These are phyloP conservation scores for Apoda limacodes DNA, from an alignment of 2,888 invertebrate species.

Conservation along the genomic window DNA sequence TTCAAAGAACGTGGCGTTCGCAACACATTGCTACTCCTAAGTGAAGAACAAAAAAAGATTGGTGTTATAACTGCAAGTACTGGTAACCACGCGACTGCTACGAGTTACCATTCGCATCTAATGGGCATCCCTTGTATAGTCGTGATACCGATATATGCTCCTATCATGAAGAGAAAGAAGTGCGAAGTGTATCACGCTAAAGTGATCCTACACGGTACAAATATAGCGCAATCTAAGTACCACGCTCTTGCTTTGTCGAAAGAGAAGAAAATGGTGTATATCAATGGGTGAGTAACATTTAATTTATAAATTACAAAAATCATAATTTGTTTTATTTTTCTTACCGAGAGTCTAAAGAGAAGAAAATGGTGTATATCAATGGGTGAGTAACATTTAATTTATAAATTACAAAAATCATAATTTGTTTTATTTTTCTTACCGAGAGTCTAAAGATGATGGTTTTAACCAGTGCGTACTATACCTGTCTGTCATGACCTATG, in stretches of 20 bases:
- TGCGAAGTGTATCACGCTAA: conserved; percentile 85
- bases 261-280: conserved; percentile 79
- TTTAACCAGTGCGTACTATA: too few species aligned
- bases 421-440: too few species aligned
- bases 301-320: too few species aligned
- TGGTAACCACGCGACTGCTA: conserved; percentile 89
- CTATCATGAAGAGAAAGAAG: conserved; percentile 90
- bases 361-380: too few species aligned
- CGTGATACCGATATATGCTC: conserved; percentile 90
- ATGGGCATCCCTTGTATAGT: conserved; percentile 81
- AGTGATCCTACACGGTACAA: conserved; percentile 80
- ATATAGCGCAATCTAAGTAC: conserved; percentile 82
- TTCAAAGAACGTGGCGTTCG: conserved; percentile 95
- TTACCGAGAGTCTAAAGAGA: too few species aligned
- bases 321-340: too few species aligned
- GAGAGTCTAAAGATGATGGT: too few species aligned
- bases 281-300: conserved; percentile 90
- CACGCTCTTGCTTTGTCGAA: conserved; percentile 79
- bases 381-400: too few species aligned
- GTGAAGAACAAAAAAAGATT: conserved; percentile 75
- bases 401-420: too few species aligned
- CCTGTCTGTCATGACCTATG: too few species aligned
- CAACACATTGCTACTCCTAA: conserved; percentile 80
- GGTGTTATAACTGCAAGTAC: conserved; percentile 92
- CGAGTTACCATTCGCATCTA: conserved; percentile 79